Evolutionary conservation across 1,140 invertebrate species (phyloP), one percentile per base, ranked within the genome.

Genomic region (Uloborus diversus): DNA sequence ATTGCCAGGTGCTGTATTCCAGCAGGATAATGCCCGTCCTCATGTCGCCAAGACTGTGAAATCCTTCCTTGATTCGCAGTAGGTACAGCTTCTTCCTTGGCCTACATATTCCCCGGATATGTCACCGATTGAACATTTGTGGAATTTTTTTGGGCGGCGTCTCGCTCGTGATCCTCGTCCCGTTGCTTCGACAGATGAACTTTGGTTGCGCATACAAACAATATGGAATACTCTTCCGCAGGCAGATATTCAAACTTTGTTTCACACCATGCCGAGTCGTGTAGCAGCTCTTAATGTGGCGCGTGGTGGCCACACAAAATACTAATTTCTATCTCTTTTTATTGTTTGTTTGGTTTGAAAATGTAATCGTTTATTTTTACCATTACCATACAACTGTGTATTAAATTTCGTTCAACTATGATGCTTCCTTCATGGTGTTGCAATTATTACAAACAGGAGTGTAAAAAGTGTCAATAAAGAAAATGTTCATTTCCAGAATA

Each of bases 1-100:
- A n/a, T n/a, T n/a, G n/a, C n/a, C n/a, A n/a, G 14, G 32, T n/a
- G 7, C 14, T 62, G 3, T 62, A 14, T 33, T 32, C 35, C 13
- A 62, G n/a, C 17, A 62, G 59, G 23, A 35, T 20, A 62, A 35
- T 62, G 28, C 2, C 28, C n/a, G 13, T 20, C 32, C n/a, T 17
- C 32, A 62, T 33, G 30, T 62, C 20, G 28, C 5, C 7, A 62
- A 17, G 3, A 62, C 17, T 33, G 14, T 62, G n/a, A 1, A 62
- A 59, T 7, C 9, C 56, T 59, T 59, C 25, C 11, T 59, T 59
- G 28, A n/a, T n/a, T 20, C 33, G 20, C 56, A 30, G 14, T 11
- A 62, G 17, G n/a, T 62, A 62, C 59, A 33, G 30, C 28, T 62
- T 62, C 27, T 35, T 62, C 30, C 59, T 33, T 33, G 28, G 59